Percentiles rank a stretch among this genome's conserved stretches.
phyloP scores from a whole-genome alignment of 2,113 vertebrate species.

The Halichoerus grypus region DNA sequence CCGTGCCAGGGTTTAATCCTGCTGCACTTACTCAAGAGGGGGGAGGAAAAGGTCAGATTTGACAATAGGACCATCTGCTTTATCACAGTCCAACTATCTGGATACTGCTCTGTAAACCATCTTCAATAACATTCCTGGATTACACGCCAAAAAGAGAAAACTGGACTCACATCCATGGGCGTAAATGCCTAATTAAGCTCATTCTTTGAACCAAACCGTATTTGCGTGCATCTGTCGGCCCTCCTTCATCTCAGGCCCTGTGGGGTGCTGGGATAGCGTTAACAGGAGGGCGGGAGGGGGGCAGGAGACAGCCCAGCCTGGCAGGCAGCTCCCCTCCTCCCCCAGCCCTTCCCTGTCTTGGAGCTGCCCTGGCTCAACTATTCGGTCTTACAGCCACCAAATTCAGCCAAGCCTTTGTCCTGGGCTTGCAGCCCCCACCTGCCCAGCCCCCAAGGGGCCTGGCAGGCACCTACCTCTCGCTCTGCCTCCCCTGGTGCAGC shows the following conservation, averaged over 20 bases:
- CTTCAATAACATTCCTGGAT: slow-evolving; percentile 48
- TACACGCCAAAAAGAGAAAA: slow-evolving; percentile 58
- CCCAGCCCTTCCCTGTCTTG: neutral
- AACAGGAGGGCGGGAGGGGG: fast-evolving
- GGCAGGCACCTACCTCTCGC: fast-evolving
- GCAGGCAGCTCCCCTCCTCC: neutral
- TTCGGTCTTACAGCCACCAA: neutral
- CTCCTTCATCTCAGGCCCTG: neutral
- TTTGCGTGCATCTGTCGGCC: slow-evolving; percentile 54
- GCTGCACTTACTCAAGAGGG: neutral
- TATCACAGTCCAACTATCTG: slow-evolving; percentile 46
- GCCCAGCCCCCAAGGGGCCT: fast-evolving
- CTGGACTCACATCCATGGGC: slow-evolving; percentile 60
- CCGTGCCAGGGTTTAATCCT: neutral
- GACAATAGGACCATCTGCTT: slow-evolving; percentile 58
- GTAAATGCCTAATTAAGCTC: slow-evolving; percentile 79
- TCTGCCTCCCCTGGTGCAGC: neutral
- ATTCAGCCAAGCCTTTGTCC: neutral
- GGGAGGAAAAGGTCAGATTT: slow-evolving; percentile 34
- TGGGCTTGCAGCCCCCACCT: neutral
- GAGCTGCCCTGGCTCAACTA: too few species aligned
- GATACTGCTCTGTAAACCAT: slow-evolving; percentile 57
- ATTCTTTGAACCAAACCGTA: slow-evolving; percentile 73
- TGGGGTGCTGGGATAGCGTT: neutral
- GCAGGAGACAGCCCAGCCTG: neutral